Evolutionary conservation across 2,113 vertebrate species (phyloP), one percentile per base, ranked within the genome.

Genomic region (Riparia riparia): DNA sequence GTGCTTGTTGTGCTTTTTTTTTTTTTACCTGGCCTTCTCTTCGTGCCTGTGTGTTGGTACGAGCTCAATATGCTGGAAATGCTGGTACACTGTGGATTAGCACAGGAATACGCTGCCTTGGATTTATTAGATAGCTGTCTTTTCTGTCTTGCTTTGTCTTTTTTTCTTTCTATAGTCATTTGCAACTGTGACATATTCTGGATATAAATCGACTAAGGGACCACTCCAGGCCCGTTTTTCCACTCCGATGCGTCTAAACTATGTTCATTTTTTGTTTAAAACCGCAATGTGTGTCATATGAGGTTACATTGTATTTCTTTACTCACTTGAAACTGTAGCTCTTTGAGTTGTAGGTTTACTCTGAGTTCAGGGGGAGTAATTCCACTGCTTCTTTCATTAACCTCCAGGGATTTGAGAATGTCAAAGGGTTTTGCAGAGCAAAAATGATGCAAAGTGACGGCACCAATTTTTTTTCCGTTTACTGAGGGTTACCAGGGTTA

Each of bases 341-440:
- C 51, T 70, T 66, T 1, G 2, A 47, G 42, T 49, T 0, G 1
- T 7, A 53, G 39, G 13, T 19, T 78, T 20, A 32, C 5, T 6
- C 28, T 29, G 47, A 70, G 41, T 57, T 74, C 32, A 1, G 3
- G 13, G 24, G n/a, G 10, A 85, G 8, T 42, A 41, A 58, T 53
- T 32, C 53, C 26, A 5, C 37, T 0, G 0, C 57, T 79, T 31
- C 49, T 32, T 87, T 60, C 74, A 51, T n/a, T 82, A 63, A 44
- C 32, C 39, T 11, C 17, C 28, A 6, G 45, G 60, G 69, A 88
- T 14, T 13, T 83, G 24, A 18, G 17, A 19, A 28, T 44, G 53
- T 77, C 54, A 76, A 57, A 50, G 22, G 58, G 47, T 53, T 71
- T 32, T 49, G 8, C 10, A 21, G 66, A 83, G 41, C 34, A 89